phyloP scores from a whole-genome alignment of 1,140 invertebrate genomes.

The Drosophila ironensis region DNA sequence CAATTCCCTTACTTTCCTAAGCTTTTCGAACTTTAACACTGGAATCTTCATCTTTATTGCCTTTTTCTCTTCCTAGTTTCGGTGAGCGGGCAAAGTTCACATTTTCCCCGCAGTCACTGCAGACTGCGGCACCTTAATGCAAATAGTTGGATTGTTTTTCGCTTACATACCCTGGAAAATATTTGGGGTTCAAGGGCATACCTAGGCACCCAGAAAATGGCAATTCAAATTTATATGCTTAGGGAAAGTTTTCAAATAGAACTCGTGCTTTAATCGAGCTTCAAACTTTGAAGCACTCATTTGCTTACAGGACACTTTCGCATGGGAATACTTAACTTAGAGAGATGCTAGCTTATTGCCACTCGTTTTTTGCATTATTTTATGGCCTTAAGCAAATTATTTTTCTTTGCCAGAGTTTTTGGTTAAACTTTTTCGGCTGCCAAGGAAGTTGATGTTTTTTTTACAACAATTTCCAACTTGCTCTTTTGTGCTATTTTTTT shows the following conservation, averaged over 20 bases:
- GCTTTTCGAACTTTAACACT: too few relatives aligned
- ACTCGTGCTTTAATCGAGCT: too few relatives aligned
- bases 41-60: background rate
- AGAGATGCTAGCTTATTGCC: background rate
- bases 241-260: too few relatives aligned
- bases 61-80: slow-evolving; percentile 13
- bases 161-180: slow-evolving; percentile 12
- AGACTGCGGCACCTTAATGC: slow-evolving; percentile 34
- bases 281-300: too few relatives aligned
- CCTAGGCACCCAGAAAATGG: too few relatives aligned
- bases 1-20: too few relatives aligned
- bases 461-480: slow-evolving; percentile 40
- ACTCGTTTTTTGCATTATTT: slow-evolving; percentile 64
- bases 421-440: slow-evolving; percentile 53
- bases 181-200: too few relatives aligned
- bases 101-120: slow-evolving; percentile 14
- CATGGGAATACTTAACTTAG: background rate
- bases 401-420: slow-evolving; percentile 61
- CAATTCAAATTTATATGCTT: too few relatives aligned
- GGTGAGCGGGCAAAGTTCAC: slow-evolving; percentile 4
- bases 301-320: too few relatives aligned
- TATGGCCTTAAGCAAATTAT: slow-evolving; percentile 73
- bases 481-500: slow-evolving; percentile 13
- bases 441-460: slow-evolving; percentile 35
- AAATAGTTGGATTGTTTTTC: slow-evolving; percentile 42